Evolutionary conservation across 2,797 vertebrate species (phyloP).

Genomic region (Sebastes matsubarae): DNA sequence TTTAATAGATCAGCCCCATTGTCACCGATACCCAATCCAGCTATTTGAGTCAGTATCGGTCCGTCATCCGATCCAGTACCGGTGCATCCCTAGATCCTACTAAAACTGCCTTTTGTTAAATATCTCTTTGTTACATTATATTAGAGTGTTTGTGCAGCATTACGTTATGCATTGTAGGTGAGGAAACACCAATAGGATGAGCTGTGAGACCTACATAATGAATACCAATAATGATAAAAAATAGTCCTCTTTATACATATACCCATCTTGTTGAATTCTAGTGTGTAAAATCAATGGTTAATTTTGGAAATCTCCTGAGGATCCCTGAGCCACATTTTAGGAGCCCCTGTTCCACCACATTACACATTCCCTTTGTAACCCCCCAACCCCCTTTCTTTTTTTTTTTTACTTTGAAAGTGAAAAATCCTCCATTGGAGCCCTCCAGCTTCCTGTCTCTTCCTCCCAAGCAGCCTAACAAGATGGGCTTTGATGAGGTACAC

Average conservation of each 20-base stretch:
- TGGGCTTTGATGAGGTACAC: conserved; percentile 96
- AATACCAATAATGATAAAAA: neutral
- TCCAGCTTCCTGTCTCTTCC: conserved; percentile 87
- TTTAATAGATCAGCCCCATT: too few relatives aligned
- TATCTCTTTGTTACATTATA: neutral
- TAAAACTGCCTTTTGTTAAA: neutral
- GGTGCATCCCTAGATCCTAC: neutral
- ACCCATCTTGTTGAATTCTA: neutral
- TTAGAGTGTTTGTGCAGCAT: neutral
- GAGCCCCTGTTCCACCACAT: conserved; percentile 30
- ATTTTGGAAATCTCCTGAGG: neutral
- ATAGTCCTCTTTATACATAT: neutral
- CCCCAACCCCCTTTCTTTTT: neutral
- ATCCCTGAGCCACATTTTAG: conserved; percentile 8
- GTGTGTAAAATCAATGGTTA: neutral
- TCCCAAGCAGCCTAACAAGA: conserved; percentile 90
- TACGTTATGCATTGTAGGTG: neutral
- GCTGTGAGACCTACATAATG: neutral
- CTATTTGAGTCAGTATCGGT: too few relatives aligned
- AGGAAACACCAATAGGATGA: neutral
- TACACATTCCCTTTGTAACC: conserved; percentile 55
- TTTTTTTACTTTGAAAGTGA: conserved; percentile 80
- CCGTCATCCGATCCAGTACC: too few relatives aligned
- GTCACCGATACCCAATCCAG: too few relatives aligned
- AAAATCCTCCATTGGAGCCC: conserved; percentile 88